Base-by-base conservation (phyloP, 1,140 invertebrate species). In the Procambarus virginalis region DNA sequence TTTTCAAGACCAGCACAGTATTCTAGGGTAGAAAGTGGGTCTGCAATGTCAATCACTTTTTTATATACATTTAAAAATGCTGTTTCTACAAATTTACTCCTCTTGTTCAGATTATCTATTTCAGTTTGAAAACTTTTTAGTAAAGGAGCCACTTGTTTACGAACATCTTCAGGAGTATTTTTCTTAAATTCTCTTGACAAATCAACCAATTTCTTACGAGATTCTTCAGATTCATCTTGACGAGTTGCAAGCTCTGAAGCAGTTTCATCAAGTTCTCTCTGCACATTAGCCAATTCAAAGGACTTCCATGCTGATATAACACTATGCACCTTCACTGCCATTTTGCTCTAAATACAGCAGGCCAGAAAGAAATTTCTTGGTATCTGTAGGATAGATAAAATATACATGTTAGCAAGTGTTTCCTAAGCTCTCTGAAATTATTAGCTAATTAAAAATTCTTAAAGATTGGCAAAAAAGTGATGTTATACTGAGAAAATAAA, bases 101-200 rank as follows among this genome's bases (percentile, higher is more conserved):
- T 92, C 92, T 95, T 95, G 14, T 94, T 94, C 77, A 95, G 93
- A 64, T 93, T 94, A 93, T 95, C 95, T 22, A 95, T 94, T 93
- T 95, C 95, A 17, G 92, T 92, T 92, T 95, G 95, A 92, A 95
- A 95, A 92, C 94, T 95, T 93, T 95, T 95, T 83, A 95, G 92
- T 80, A 95, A 92, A 77, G 95, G 95, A 46, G 94, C 94, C 49
- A 95, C 94, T 83, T 94, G 84, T 93, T 94, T 95, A 49, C 94
- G 92, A 46, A 95, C 93, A 91, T 95, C 95, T 94, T 95, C 95
- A 45, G 95, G 93, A 78, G 94, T 94, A 90, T 93, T 95, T 93
- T 94, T 95, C 93, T 95, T 95, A 93, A 95, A 95, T 91, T 95
- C 95, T 87, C 94, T 93, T 89, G 94, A 95, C 64, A 94, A 94